Evolutionary conservation across 2,888 invertebrate genomes (phyloP).

Genomic region (Coleophora flavipennella): DNA sequence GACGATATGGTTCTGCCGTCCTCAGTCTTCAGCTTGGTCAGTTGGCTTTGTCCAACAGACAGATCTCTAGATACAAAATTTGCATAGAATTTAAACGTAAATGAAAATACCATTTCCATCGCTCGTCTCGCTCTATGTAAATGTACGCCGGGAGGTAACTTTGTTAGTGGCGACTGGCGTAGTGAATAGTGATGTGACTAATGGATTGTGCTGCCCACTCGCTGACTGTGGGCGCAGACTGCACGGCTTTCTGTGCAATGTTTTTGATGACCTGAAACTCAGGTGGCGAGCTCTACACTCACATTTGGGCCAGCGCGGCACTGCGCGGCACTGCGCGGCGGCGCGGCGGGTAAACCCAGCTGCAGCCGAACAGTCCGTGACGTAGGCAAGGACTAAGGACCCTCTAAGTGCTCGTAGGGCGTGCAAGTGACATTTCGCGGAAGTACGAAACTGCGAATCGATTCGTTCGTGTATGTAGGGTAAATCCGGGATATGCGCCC

Average conservation of each 20-base stretch:
- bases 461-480: too few species aligned
- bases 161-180: conserved; percentile 48
- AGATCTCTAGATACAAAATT: conserved; percentile 20
- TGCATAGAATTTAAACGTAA: conserved; percentile 43
- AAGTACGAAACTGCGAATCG: background rate
- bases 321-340: too few species aligned
- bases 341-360: conserved; percentile 6
- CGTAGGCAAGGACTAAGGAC: conserved; percentile 4
- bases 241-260: conserved; percentile 18
- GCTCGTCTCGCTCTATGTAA: conserved; percentile 48
- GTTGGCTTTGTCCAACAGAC: too few species aligned
- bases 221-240: conserved; percentile 7
- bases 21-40: too few species aligned
- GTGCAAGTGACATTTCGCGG: too few species aligned
- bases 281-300: conserved; percentile 24
- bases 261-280: conserved; percentile 30
- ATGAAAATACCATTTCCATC: conserved; percentile 47
- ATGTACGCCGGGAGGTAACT: conserved; percentile 47
- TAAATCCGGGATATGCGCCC: too few species aligned
- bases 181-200: conserved; percentile 27
- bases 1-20: too few species aligned
- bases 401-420: background rate
- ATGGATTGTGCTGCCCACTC: conserved; percentile 40
- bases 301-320: conserved; percentile 28
- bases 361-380: conserved; percentile 2